Evolutionary conservation across 2,797 vertebrate genomes (phyloP), one percentile per base, ranked within the genome.

Genomic region (Percopsis omiscomaycus): DNA sequence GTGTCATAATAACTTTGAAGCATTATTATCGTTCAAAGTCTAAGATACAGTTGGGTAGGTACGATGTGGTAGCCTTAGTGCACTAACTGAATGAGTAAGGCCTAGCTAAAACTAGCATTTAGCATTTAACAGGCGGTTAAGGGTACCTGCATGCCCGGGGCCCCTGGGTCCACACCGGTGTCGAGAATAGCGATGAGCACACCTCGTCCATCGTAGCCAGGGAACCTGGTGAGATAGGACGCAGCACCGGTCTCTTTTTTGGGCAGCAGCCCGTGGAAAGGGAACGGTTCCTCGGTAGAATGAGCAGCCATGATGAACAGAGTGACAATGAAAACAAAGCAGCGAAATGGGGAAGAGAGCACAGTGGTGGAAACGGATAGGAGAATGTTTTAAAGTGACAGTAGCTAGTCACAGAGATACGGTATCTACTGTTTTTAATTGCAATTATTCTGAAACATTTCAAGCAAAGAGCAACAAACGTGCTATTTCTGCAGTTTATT

Each of bases 231-330:
- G 22, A 99, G 94, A 61, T 95, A 98, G 12, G 95, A 94, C 11
- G 94, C 86, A 4, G 97, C 96, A 0, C 96, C 97, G 2, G 97
- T 99, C 88, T 99, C 97, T 78, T 98, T 98, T 77, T 98, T 98
- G 59, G 97, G 97, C 45, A 99, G 92, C 55, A 99, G 91, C 64
- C 97, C 97, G 69, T 98, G 97, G 59, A 97, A 95, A 1, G 97
- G 97, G 79, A 98, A 98, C 12, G 95, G 94, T 77, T 98, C 96
- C 61, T 98, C 96, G 51, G 86, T 84, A 2, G 87, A 92, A 54
- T 93, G 93, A 78, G 94, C 89, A 85, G 96, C 95, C 97, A 98
- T 98, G 82, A 91, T 89, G 71, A 58, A 69, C 73, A 66, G 82
- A 88, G 83, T 69, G 74, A 83, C 77, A 81, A 89, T 87, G 84